Evolutionary conservation across 2,888 invertebrate genomes (phyloP).

Genomic region (Hydrotaea diabolus): DNA sequence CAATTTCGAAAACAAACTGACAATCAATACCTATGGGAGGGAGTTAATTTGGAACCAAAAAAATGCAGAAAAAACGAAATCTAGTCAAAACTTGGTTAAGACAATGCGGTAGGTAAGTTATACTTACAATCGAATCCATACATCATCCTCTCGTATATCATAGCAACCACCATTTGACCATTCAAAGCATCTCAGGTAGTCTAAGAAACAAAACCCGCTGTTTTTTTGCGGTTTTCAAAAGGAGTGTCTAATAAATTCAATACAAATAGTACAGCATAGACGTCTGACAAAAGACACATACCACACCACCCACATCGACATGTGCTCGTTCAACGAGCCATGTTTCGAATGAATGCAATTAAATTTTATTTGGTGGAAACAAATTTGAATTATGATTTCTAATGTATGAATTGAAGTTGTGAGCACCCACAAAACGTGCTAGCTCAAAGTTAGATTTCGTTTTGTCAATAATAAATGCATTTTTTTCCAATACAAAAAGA

Average conservation of each 20-base stretch:
- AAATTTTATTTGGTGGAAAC: not conserved
- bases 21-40: constrained; percentile 17
- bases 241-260: constrained; percentile 46
- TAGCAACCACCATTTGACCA: constrained; percentile 46
- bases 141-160: not conserved
- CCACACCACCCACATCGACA: not conserved
- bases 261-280: not conserved
- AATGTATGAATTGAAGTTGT: too few species aligned
- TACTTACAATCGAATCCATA: not conserved
- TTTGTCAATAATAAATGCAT: too few species aligned
- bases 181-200: constrained; percentile 16
- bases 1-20: constrained; percentile 19
- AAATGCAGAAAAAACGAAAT: not conserved
- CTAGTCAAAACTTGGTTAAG: not conserved
- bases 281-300: not conserved
- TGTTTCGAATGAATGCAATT: not conserved
- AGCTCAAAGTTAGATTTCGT: too few species aligned
- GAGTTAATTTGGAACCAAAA: constrained; percentile 44
- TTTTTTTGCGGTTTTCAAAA: constrained; percentile 22
- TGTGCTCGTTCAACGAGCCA: not conserved
- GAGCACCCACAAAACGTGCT: too few species aligned
- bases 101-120: constrained; percentile 55
- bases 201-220: not conserved
- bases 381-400: not conserved
- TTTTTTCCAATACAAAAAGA: too few species aligned